Conservation (phyloP, 2,888 invertebrate genomes). For the Idaea dimidiata region DNA sequence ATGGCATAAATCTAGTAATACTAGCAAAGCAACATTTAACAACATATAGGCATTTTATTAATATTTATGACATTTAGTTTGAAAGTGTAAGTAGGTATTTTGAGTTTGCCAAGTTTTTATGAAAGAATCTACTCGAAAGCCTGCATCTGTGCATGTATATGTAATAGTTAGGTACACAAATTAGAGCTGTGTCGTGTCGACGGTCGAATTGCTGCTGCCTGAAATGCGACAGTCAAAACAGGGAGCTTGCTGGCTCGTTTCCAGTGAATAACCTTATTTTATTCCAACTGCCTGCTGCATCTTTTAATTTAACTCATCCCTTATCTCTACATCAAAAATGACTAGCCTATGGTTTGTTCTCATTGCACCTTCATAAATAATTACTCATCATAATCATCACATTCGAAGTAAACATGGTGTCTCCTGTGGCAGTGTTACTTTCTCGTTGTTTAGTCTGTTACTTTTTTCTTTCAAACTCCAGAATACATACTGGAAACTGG, state of each 20-base stretch:
- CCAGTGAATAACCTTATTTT: not conserved
- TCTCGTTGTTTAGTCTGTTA: slow-evolving; percentile 38
- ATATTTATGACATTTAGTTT: slow-evolving; percentile 7
- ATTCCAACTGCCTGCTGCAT: not conserved
- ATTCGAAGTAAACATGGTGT: not conserved
- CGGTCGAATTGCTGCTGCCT: not conserved
- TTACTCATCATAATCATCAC: slow-evolving; percentile 10
- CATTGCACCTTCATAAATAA: slow-evolving; percentile 35
- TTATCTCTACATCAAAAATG: slow-evolving; percentile 42
- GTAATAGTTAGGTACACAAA: not conserved
- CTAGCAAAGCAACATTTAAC: slow-evolving; percentile 49
- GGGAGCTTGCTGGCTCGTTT: not conserved
- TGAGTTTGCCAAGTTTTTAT: not conserved
- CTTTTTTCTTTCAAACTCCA: too few relatives aligned
- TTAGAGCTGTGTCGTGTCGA: not conserved
- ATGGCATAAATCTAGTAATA: slow-evolving; percentile 53
- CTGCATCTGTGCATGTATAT: too few relatives aligned
- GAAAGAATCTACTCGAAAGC: too few relatives aligned
- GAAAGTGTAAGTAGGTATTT: not conserved
- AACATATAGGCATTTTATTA: not conserved
- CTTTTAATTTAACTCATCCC: slow-evolving; percentile 1
- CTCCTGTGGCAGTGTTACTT: slow-evolving; percentile 38
- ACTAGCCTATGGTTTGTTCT: slow-evolving; percentile 58
- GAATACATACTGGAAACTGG: too few relatives aligned
- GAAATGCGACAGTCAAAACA: not conserved